phyloP scores from a whole-genome alignment of 2,797 vertebrate species.

The Octomys mimax region DNA sequence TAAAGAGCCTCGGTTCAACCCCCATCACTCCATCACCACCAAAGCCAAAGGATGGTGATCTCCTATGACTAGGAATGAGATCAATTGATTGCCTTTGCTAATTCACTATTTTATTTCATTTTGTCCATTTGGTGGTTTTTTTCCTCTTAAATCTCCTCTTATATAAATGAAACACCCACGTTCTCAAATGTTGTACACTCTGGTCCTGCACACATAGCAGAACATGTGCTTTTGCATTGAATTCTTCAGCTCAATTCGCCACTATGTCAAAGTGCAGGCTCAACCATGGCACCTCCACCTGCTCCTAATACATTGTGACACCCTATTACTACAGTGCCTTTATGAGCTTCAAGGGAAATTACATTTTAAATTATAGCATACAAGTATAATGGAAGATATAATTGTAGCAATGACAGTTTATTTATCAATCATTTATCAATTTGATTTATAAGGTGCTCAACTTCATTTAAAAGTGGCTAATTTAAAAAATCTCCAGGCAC shows the following conservation, averaged over 20 bases:
- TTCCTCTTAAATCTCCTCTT: conserved; percentile 3
- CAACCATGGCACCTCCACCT: conserved; percentile 66
- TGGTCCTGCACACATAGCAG: not conserved
- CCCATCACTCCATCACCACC: not conserved
- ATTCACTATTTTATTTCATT: not conserved
- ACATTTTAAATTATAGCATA: conserved; percentile 89
- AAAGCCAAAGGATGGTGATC: not conserved
- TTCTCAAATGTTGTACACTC: not conserved
- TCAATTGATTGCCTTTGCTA: not conserved
- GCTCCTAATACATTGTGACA: conserved; percentile 86
- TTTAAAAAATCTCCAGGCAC: conserved; percentile 76
- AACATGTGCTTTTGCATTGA: conserved; percentile 62
- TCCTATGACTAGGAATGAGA: not conserved
- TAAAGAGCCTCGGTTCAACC: not conserved
- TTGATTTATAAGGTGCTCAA: conserved; percentile 83
- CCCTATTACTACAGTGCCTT: conserved; percentile 83
- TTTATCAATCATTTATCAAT: conserved; percentile 87
- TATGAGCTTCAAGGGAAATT: conserved; percentile 87
- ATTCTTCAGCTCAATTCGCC: conserved; percentile 71
- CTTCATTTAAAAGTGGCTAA: conserved; percentile 83
- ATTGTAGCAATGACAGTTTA: conserved; percentile 87
- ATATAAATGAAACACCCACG: not conserved
- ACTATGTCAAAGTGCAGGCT: conserved; percentile 73
- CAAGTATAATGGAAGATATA: conserved; percentile 88
- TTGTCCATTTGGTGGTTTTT: not conserved